Evolutionary conservation across 2,888 invertebrate species (phyloP).

Genomic region (Tricholauxania praeusta): DNA sequence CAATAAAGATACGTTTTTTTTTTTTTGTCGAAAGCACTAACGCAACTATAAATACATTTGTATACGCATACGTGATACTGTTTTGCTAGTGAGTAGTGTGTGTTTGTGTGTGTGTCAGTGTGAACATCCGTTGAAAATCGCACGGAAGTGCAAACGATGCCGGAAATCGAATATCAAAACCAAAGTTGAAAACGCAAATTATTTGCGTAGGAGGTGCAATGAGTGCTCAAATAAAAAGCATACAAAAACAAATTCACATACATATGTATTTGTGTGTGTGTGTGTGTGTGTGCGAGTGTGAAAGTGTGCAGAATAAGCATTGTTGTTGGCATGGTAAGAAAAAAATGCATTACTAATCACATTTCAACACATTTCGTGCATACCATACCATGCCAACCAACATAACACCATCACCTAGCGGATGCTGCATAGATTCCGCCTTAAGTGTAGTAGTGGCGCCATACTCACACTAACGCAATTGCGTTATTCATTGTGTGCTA

Average conservation of each 20-base stretch:
- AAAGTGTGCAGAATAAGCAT: background rate
- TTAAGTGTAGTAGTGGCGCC: background rate
- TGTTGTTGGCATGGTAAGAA: background rate
- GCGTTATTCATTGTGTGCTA: background rate
- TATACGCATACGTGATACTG: background rate
- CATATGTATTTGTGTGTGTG: background rate
- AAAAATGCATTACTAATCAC: slow-evolving; percentile 7
- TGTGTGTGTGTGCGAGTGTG: background rate
- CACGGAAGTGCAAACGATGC: slow-evolving; percentile 15
- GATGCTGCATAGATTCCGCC: background rate
- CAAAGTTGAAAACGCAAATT: slow-evolving; percentile 16
- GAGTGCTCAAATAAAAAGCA: background rate
- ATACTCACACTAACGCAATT: background rate
- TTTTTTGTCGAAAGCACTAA: background rate
- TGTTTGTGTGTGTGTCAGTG: background rate
- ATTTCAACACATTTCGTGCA: background rate
- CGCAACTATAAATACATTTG: background rate
- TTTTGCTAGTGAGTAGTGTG: background rate
- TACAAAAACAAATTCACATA: background rate
- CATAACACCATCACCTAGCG: background rate
- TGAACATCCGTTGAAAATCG: slow-evolving; percentile 5
- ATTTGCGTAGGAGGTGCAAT: background rate
- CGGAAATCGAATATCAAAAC: slow-evolving; percentile 18
- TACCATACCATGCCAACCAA: too few relatives aligned
- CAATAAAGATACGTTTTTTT: background rate